Evolutionary conservation across 1,140 invertebrate species (phyloP), one percentile per base, ranked within the genome.

Genomic region (Nephila pilipes): DNA sequence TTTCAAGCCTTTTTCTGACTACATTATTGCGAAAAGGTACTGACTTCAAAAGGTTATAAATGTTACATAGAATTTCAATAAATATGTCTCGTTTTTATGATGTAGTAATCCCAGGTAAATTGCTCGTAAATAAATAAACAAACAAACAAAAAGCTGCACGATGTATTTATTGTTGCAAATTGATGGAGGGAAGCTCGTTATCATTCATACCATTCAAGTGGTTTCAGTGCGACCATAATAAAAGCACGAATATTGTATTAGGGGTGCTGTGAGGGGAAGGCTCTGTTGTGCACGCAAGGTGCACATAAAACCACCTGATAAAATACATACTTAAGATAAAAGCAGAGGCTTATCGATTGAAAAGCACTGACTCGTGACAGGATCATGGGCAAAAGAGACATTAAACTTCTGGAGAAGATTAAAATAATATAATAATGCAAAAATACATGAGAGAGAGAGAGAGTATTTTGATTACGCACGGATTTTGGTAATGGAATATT

Each of bases 261-360:
- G 38, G 80, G 38, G 46, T 46, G 80, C 38, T 25, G 25, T 1
- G 16, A 20, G n/a, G 36, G 80, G 36, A 54, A 25, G 38, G 36
- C 46, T 22, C 20, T 5, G 22, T 20, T n/a, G 36, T 1, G 80
- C 80, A 81, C 80, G 80, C 80, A n/a, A 81, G 46, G 25, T 81
- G 6, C 46, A 81, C 80, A 81, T 81, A 81, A 55, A 81, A 81
- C 80, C 80, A 81, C 36, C 80, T 81, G 80, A 81, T 81, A 81
- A 81, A 81, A 81, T 81, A 81, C 80, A 81, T 29, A 81, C 80
- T 81, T 81, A 8, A 81, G 80, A 81, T 81, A 81, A 55, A 46
- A 25, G 80, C 36, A 55, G 36, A 16, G 80, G 2, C 80, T 81
- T 81, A 81, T 81, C 80, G 80, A 81, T 81, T 81, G 80, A 75